Percentiles rank a stretch among this genome's conserved stretches.
phyloP scores from a whole-genome alignment of 2,113 vertebrate species.

The Dolichallabes microphthalmus region DNA sequence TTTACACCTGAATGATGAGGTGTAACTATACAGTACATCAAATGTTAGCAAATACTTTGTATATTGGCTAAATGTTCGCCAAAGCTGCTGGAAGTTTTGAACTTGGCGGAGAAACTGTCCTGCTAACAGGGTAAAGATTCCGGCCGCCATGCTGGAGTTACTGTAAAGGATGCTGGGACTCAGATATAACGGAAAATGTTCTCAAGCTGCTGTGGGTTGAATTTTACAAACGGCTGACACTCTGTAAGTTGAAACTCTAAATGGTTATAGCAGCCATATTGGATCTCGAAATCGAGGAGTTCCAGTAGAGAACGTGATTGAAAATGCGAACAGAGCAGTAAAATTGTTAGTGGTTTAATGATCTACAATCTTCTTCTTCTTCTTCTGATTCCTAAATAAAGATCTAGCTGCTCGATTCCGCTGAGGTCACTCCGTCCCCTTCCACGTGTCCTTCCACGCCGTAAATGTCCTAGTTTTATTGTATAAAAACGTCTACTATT shows the following conservation, averaged over 20 bases:
- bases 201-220: too few species aligned
- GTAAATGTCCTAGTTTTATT: background rate
- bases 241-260: too few species aligned
- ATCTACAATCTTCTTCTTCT: background rate
- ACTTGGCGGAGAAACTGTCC: background rate
- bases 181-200: too few species aligned
- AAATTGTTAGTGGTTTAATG: background rate
- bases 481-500: background rate
- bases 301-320: too few species aligned
- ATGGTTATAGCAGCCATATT: background rate
- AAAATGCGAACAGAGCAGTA: background rate
- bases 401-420: background rate
- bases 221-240: too few species aligned
- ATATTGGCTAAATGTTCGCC: background rate
- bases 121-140: too few species aligned
- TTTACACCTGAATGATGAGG: background rate
- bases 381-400: background rate
- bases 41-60: background rate
- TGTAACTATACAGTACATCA: background rate
- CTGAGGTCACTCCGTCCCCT: background rate
- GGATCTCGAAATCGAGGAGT: too few species aligned
- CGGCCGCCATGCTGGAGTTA: too few species aligned
- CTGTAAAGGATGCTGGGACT: too few species aligned
- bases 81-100: too few species aligned
- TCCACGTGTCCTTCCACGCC: background rate